Conservation (phyloP, 2,888 invertebrate species). For the Bursaphelenchus okinawaensis region DNA sequence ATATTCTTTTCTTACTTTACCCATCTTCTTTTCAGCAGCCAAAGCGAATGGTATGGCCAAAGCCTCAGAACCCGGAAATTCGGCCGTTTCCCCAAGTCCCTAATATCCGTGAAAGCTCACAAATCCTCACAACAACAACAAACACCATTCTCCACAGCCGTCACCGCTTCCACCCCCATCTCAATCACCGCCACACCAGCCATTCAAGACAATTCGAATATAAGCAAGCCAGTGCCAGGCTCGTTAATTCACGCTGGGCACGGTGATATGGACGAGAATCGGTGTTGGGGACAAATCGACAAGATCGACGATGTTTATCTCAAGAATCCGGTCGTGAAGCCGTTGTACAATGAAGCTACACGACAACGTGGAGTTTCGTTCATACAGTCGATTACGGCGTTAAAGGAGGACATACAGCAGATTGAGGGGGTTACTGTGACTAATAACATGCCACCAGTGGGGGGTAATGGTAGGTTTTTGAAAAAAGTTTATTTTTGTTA, state of each 20-base stretch:
- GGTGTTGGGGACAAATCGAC: slow-evolving; percentile 78
- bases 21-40: slow-evolving; percentile 16
- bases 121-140: not conserved
- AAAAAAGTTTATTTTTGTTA: not conserved
- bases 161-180: not conserved
- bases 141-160: not conserved
- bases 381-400: slow-evolving; percentile 12
- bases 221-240: slow-evolving; percentile 69
- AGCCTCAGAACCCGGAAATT: slow-evolving; percentile 74
- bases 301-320: slow-evolving; percentile 66
- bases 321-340: slow-evolving; percentile 39
- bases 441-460: not conserved
- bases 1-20: too few relatives aligned
- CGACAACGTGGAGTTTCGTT: slow-evolving; percentile 6
- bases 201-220: slow-evolving; percentile 62
- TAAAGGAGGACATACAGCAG: slow-evolving; percentile 9
- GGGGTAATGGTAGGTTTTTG: not conserved
- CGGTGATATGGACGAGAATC: slow-evolving; percentile 43
- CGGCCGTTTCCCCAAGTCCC: slow-evolving; percentile 75
- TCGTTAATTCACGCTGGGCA: slow-evolving; percentile 75
- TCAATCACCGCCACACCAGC: slow-evolving; percentile 6
- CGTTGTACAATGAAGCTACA: not conserved
- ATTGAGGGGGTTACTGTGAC: not conserved
- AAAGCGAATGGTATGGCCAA: slow-evolving; percentile 23
- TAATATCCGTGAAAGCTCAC: slow-evolving; percentile 28